Conservation (phyloP, 2,113 vertebrate species). For the Periophthalmodon schlosseri region DNA sequence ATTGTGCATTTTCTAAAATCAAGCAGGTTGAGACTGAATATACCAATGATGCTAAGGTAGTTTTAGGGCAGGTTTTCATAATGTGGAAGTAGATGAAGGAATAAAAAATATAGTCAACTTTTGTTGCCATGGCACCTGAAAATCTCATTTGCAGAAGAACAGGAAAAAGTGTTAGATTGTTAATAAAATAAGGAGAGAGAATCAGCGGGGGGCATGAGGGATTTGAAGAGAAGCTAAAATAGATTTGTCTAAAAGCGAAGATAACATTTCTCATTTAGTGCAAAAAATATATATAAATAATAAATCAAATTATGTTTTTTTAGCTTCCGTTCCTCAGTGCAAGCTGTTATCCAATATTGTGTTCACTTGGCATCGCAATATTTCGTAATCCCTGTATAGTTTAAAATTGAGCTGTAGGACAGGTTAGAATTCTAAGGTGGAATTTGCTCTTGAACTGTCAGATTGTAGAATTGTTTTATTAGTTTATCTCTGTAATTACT, state of each 20-base stretch:
- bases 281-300: background rate
- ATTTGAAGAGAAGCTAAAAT: constrained; percentile 41
- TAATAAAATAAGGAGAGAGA: constrained; percentile 6
- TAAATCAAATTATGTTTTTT: background rate
- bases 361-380: too few species aligned
- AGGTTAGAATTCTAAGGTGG: too few species aligned
- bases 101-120: background rate
- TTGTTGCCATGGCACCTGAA: constrained; percentile 54
- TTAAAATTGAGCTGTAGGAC: too few species aligned
- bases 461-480: too few species aligned
- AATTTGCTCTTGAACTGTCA: too few species aligned
- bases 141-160: constrained; percentile 37
- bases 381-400: too few species aligned
- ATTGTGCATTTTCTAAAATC: constrained; percentile 44
- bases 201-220: constrained; percentile 22
- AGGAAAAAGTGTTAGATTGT: constrained; percentile 33
- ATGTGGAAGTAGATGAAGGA: background rate
- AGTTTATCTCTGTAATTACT: too few species aligned
- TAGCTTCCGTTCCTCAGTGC: too few species aligned
- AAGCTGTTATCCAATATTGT: too few species aligned
- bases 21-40: constrained; percentile 25
- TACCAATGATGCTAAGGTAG: constrained; percentile 16
- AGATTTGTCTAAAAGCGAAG: constrained; percentile 22
- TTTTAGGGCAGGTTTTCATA: constrained; percentile 44
- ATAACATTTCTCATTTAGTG: constrained; percentile 16